Percentiles rank a stretch among this genome's conserved stretches.
Conservation (phyloP, 92 coral and sea anemone species). For the Montipora capitata region DNA sequence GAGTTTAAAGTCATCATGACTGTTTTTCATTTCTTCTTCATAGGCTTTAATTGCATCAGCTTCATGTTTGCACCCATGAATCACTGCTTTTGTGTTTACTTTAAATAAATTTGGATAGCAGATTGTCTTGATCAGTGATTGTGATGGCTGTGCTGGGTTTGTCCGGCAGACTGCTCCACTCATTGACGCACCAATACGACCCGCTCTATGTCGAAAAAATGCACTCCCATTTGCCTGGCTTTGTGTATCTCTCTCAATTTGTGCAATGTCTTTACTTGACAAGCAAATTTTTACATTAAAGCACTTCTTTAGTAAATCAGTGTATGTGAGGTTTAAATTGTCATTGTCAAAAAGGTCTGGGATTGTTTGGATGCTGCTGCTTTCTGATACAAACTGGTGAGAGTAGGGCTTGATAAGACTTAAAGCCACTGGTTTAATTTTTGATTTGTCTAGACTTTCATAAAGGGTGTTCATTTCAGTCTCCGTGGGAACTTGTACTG, state of each 20-base stretch:
- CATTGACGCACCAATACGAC: slow-evolving; percentile 48
- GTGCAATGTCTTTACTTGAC: slow-evolving; percentile 29
- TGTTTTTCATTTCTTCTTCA: slow-evolving; percentile 43
- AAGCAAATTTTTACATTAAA: slow-evolving; percentile 1
- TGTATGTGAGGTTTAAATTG: slow-evolving; percentile 31
- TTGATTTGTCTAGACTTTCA: slow-evolving; percentile 5
- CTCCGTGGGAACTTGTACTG: slow-evolving; percentile 32
- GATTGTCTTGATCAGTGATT: slow-evolving; percentile 47
- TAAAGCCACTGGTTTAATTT: slow-evolving; percentile 45
- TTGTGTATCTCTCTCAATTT: slow-evolving; percentile 45
- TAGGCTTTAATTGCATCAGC: slow-evolving; percentile 35
- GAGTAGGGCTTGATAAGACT: slow-evolving; percentile 42
- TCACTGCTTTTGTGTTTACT: slow-evolving; percentile 46
- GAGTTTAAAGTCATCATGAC: slow-evolving; percentile 14
- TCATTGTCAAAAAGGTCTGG: slow-evolving; percentile 61
- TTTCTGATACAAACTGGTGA: slow-evolving; percentile 32
- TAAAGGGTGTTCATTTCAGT: slow-evolving; percentile 35
- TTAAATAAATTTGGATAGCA: slow-evolving; percentile 57
- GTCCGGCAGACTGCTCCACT: slow-evolving; percentile 62
- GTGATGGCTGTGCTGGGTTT: slow-evolving; percentile 63
- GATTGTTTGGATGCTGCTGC: slow-evolving; percentile 33
- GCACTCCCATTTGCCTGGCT: slow-evolving; percentile 51
- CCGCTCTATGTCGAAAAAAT: slow-evolving; percentile 59
- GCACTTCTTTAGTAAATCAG: slow-evolving; percentile 46
- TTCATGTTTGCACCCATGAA: slow-evolving; percentile 31